A percentile compares a stretch with the other conserved stretches of the same genome.
These are phyloP conservation scores for Pristionchus fissidentatus DNA, from an alignment of 2,888 invertebrate genomes.

Conservation along the genomic window DNA sequence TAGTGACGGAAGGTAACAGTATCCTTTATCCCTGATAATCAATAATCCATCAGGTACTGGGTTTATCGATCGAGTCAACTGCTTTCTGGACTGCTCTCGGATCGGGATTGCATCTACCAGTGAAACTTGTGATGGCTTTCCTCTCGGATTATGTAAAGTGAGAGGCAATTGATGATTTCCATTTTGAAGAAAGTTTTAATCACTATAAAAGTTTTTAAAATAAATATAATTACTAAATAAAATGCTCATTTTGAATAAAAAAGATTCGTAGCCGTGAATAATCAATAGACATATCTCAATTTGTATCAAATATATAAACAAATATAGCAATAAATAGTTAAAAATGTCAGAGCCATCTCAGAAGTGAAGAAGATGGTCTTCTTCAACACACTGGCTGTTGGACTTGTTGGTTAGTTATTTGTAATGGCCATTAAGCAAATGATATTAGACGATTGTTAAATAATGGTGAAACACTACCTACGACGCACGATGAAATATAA, in stretches of 20 bases:
- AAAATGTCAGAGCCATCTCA: slow-evolving; percentile 41
- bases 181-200: slow-evolving; percentile 18
- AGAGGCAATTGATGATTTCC: too few relatives aligned
- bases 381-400: slow-evolving; percentile 54
- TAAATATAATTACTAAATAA: too few relatives aligned
- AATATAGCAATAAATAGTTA: slow-evolving; percentile 3
- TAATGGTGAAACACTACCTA: too few relatives aligned
- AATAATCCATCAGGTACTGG: not conserved
- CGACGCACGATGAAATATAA: too few relatives aligned
- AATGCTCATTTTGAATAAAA: too few relatives aligned
- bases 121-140: slow-evolving; percentile 63
- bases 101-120: slow-evolving; percentile 57
- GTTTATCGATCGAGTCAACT: slow-evolving; percentile 33
- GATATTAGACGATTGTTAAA: too few relatives aligned
- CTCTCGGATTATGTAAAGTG: slow-evolving; percentile 61
- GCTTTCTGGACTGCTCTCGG: slow-evolving; percentile 33
- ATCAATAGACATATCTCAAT: not conserved
- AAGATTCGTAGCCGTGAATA: too few relatives aligned
- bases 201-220: not conserved
- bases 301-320: not conserved
- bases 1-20: too few relatives aligned
- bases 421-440: too few relatives aligned
- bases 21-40: too few relatives aligned
- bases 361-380: slow-evolving; percentile 49
- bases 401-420: slow-evolving; percentile 47